phyloP scores from a whole-genome alignment of 2,113 vertebrate genomes.

The Haliaeetus leucogaster region DNA sequence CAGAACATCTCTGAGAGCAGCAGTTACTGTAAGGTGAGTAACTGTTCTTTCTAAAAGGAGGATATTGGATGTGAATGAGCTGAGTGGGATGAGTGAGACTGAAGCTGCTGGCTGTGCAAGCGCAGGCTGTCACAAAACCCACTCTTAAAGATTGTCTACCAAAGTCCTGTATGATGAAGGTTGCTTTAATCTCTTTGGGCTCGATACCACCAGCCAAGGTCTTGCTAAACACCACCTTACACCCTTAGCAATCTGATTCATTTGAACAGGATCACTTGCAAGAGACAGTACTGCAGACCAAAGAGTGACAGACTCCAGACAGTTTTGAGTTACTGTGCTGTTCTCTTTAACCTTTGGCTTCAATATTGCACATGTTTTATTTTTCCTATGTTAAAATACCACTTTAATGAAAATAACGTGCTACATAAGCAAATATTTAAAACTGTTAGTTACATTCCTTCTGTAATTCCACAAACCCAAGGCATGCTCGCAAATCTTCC shows the following conservation, averaged over 20 bases:
- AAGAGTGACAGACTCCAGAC: neutral
- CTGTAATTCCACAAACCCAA: neutral
- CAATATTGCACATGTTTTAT: neutral
- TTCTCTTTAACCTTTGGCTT: neutral
- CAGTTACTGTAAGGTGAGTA: neutral
- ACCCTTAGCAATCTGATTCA: neutral
- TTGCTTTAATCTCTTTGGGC: neutral
- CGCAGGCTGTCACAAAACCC: conserved; percentile 3
- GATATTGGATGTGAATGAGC: neutral
- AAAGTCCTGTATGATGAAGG: neutral
- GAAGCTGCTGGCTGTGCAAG: conserved; percentile 14
- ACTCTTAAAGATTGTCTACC: neutral
- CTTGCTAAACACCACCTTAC: neutral
- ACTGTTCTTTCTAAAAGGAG: conserved; percentile 15
- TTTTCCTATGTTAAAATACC: neutral
- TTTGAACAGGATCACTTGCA: neutral
- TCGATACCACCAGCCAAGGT: neutral
- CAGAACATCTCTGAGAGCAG: neutral
- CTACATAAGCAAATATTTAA: neutral
- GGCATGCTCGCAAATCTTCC: neutral
- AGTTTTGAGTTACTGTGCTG: neutral
- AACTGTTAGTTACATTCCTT: neutral
- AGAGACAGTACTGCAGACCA: neutral
- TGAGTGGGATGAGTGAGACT: conserved; percentile 48
- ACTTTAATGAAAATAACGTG: neutral